Conservation (phyloP, 2,797 vertebrate species). For the Pangasius krempfi region DNA sequence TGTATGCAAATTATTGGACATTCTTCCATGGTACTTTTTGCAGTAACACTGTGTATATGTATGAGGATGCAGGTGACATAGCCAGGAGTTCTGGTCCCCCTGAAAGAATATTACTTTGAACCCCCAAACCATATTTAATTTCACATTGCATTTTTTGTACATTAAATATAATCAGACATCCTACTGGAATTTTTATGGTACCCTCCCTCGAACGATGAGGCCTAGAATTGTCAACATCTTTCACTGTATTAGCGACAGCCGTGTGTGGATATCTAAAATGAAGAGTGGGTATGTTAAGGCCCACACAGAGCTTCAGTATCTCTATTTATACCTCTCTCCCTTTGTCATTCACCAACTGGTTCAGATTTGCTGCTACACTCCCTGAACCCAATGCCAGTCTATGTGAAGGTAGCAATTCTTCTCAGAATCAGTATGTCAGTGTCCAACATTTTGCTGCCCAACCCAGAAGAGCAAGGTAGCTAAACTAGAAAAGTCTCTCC, state of each 20-base stretch:
- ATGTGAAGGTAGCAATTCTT: not conserved
- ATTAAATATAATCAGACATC: not conserved
- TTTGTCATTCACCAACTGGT: slow-evolving; percentile 8
- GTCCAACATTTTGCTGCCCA: not conserved
- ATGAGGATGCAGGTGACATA: not conserved
- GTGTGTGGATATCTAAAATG: not conserved
- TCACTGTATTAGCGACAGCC: not conserved
- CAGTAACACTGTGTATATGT: not conserved
- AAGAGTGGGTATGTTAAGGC: not conserved
- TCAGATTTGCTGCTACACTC: not conserved
- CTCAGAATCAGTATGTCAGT: not conserved
- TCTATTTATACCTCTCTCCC: not conserved
- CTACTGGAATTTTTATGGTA: not conserved
- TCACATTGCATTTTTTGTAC: not conserved
- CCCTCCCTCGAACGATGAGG: not conserved
- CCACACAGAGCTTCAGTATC: not conserved
- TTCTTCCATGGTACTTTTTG: not conserved
- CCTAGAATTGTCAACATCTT: not conserved
- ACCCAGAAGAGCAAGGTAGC: not conserved
- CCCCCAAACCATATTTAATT: not conserved
- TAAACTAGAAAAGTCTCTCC: slow-evolving; percentile 1
- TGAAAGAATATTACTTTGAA: not conserved
- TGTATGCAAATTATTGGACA: not conserved
- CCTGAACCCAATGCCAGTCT: not conserved
- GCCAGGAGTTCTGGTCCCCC: not conserved